Base-by-base conservation (phyloP, 2,113 vertebrate genomes). In the Odontophorus gujanensis region DNA sequence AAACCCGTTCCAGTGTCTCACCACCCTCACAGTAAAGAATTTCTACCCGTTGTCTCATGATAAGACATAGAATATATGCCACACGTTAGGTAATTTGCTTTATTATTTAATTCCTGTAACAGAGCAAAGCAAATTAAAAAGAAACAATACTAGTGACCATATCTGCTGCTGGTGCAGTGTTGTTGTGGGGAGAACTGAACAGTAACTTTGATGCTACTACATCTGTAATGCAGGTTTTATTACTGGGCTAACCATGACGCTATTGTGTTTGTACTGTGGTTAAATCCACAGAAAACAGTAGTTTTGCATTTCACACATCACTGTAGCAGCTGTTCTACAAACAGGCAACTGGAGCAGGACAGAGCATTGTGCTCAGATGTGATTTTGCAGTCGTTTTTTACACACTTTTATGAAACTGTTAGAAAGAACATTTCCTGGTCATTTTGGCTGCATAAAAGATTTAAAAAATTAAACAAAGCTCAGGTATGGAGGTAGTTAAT, bases 341-440 rank as follows among this genome's bases (percentile, higher is more conserved):
- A 47, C 4, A 80, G 17, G 15, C 28, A 51, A 13, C 9, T 80
- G 58, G 6, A 57, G 13, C 47, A 80, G 62, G 55, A 45, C 19
- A 45, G 5, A 69, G 48, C 1, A 0, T 28, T 34, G 7, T 45
- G 8, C n/a, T 75, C 0, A 2, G 6, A 66, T 25, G 6, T 66
- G 12, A 58, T 4, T 26, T 48, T 25, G 66, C 24, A 22, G 22
- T 34, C 0, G 47, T 8, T 77, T 45, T 72, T 76, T 25, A 50
- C 10, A 34, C 4, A 3, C 19, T 72, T 77, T 73, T 45, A 22
- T 43, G 30, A n/a, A 83, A 69, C 17, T 51, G 14, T 10, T 73
- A 53, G 22, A 7, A 20, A 62, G 7, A n/a, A 48, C 1, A 20
- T 55, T 93, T 83, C 22, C 36, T 40, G 5, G 13, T 22, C 6